These are phyloP conservation scores for Ostrea edulis DNA, from an alignment of 1,140 invertebrate species.

Conservation along the genomic window DNA sequence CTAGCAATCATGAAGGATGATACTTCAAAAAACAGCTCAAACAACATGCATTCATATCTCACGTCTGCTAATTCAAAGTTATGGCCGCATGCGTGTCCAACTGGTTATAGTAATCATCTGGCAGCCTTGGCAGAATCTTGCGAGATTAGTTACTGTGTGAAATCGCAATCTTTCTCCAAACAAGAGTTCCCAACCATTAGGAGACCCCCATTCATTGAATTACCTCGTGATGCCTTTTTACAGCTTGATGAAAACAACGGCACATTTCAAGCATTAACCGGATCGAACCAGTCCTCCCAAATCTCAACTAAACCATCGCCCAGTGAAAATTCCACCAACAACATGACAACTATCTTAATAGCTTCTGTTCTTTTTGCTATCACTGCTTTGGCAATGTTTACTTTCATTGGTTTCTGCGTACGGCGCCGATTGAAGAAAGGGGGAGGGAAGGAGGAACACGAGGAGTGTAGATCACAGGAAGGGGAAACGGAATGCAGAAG, in stretches of 20 bases:
- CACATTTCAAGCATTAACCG: neutral
- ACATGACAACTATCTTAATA: neutral
- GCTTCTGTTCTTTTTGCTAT: neutral
- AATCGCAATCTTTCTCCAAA: neutral
- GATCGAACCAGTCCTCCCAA: neutral
- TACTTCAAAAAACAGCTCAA: neutral
- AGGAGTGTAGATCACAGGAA: no score
- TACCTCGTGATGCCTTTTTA: neutral
- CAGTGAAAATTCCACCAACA: no score
- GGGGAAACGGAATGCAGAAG: no score
- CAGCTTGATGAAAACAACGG: neutral
- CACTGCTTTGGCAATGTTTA: neutral
- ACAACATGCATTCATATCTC: neutral
- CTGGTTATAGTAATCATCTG: neutral
- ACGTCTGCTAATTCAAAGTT: neutral
- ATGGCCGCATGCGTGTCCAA: neutral
- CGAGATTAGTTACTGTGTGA: slow-evolving; percentile 6
- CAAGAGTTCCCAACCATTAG: neutral
- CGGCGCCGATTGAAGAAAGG: neutral
- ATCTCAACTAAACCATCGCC: neutral
- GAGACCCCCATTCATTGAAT: neutral
- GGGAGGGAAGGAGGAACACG: no score
- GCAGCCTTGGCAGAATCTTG: no score
- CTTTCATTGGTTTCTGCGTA: neutral
- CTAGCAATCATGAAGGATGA: slow-evolving; percentile 33